A percentile compares a stretch with the other conserved stretches of the same genome.
phyloP scores from a whole-genome alignment of 92 coral and sea anemone species.

The Pocillopora meandrina region DNA sequence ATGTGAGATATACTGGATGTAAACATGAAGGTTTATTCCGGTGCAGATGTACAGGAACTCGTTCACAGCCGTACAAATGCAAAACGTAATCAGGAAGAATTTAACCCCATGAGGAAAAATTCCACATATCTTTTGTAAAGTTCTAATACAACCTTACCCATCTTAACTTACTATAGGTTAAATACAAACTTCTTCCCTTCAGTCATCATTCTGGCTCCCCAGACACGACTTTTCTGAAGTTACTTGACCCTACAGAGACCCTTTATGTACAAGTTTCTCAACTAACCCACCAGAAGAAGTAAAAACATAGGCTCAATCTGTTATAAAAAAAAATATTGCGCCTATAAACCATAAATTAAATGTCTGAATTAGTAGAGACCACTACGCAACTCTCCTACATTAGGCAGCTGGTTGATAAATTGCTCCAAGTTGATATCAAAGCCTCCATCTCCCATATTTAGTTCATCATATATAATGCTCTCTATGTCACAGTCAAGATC shows the following conservation, averaged over 20 bases:
- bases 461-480: constrained; percentile 77
- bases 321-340: constrained; percentile 7
- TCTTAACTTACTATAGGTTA: constrained; percentile 6
- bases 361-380: constrained; percentile 61
- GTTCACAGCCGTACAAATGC: background rate
- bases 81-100: background rate
- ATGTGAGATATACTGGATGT: constrained; percentile 2
- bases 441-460: constrained; percentile 91
- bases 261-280: too few relatives aligned
- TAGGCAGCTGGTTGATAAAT: constrained; percentile 68
- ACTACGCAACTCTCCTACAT: constrained; percentile 71
- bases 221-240: constrained; percentile 10
- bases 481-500: constrained; percentile 95
- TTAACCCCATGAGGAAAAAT: background rate
- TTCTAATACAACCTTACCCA: background rate
- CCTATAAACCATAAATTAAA: constrained; percentile 9
- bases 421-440: constrained; percentile 95
- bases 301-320: background rate
- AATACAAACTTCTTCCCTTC: constrained; percentile 18
- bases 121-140: background rate
- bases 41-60: constrained; percentile 15
- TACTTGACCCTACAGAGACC: constrained; percentile 11
- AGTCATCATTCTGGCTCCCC: constrained; percentile 9
- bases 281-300: background rate
- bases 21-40: constrained; percentile 7